A percentile compares a stretch with the other conserved stretches of the same genome.
phyloP scores from a whole-genome alignment of 1,140 invertebrate genomes.

The Cephus cinctus region DNA sequence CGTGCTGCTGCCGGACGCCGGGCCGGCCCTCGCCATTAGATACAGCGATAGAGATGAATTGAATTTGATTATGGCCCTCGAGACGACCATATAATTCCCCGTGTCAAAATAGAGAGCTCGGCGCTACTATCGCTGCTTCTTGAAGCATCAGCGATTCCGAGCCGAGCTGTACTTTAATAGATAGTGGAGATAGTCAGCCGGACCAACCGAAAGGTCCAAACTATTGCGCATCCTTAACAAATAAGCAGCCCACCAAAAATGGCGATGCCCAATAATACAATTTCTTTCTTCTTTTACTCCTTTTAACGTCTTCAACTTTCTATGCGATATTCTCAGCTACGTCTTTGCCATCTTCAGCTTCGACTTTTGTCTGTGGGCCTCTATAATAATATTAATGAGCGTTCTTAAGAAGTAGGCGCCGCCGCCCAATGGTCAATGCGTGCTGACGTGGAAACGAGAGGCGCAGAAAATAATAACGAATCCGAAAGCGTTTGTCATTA shows the following conservation, averaged over 20 bases:
- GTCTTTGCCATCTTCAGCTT: neutral
- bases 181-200: too few relatives aligned
- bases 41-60: slow-evolving; percentile 33
- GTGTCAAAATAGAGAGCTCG: slow-evolving; percentile 35
- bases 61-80: slow-evolving; percentile 36
- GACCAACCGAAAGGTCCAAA: neutral
- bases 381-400: slow-evolving; percentile 33
- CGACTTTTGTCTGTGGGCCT: neutral
- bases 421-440: slow-evolving; percentile 30
- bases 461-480: slow-evolving; percentile 38
- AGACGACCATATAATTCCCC: slow-evolving; percentile 32
- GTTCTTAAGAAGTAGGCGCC: slow-evolving; percentile 29
- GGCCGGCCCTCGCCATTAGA: slow-evolving; percentile 5
- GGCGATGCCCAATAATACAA: neutral
- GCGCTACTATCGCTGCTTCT: too few relatives aligned
- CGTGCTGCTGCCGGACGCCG: too few relatives aligned
- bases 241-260: neutral
- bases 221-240: neutral
- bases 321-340: neutral
- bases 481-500: slow-evolving; percentile 15
- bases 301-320: neutral
- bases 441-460: slow-evolving; percentile 5
- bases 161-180: too few relatives aligned
- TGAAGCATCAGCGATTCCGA: too few relatives aligned
- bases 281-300: neutral